Base-by-base conservation (phyloP, 2,113 vertebrate species). In the Butorides virescens region DNA sequence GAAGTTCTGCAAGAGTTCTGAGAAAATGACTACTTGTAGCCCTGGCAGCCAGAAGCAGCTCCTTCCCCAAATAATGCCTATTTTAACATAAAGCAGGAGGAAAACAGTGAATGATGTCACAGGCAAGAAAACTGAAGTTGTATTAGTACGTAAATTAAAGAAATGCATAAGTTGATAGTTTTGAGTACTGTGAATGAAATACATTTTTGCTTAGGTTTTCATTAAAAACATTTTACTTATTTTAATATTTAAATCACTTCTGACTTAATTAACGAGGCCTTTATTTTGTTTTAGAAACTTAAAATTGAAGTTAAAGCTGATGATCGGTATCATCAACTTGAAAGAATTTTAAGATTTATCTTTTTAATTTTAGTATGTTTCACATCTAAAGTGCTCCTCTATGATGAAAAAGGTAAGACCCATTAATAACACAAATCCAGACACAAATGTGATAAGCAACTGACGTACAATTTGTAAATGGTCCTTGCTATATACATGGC, bases 291-390 rank as follows among this genome's bases (percentile, higher is more conserved):
- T 73, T 25, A 42, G 34, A 53, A 65, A 86, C 39, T 53, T 61
- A 39, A 66, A 55, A 70, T 26, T 52, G 27, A 92, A 70, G 37
- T 85, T 82, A 68, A 90, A 1, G 3, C 53, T 91, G 36, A 72
- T 67, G 36, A 91, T 10, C 37, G 15, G 9, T 61, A 93, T 18
- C 36, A 53, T 95, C n/a, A 73, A 49, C 56, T 81, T 79, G 21
- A 66, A 16, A 72, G 20, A 94, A 88, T 10, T 85, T 92, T 25
- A 72, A 62, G 82, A 90, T 92, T 90, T 76, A 79, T 93, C 53
- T 75, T 79, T 91, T 92, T 94, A 81, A 85, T 96, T 88, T 76
- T 66, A 94, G 25, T 17, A 21, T 62, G 62, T 79, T 90, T 82
- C 46, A 61, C 39, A 73, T 88, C 63, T 62, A 18, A 94, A 94